These are phyloP conservation scores for Macquaria ambigua DNA, from an alignment of 2,113 vertebrate species.

Conservation along the genomic window DNA sequence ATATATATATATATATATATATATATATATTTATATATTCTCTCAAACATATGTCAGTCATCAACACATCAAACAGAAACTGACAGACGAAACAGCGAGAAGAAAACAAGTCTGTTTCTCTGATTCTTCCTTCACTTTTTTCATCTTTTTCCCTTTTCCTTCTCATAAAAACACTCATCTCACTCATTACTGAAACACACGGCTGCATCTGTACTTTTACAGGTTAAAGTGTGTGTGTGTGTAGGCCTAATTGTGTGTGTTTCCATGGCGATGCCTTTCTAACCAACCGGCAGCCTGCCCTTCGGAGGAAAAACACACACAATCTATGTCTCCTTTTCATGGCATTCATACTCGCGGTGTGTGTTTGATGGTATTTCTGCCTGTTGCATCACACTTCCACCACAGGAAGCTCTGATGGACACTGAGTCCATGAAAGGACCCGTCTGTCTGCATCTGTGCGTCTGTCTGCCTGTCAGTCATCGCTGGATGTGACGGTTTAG, in stretches of 20 bases:
- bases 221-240: not conserved
- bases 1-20: too few species aligned
- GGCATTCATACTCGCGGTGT: not conserved
- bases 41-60: conserved; percentile 9
- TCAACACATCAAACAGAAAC: conserved; percentile 8
- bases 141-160: not conserved
- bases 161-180: not conserved
- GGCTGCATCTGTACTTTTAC: not conserved
- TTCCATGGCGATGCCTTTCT: conserved; percentile 18
- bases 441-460: conserved; percentile 34
- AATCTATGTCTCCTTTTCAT: not conserved
- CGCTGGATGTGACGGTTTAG: conserved; percentile 4
- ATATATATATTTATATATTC: too few species aligned
- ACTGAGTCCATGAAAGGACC: conserved; percentile 50
- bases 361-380: conserved; percentile 61
- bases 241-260: not conserved
- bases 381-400: conserved; percentile 67
- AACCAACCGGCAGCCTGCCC: not conserved
- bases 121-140: not conserved
- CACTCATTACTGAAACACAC: not conserved
- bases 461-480: conserved; percentile 12
- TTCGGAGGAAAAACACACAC: not conserved
- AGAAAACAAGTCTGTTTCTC: not conserved
- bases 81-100: not conserved
- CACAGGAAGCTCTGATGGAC: conserved; percentile 61